A percentile compares a stretch with the other conserved stretches of the same genome.
Conservation (phyloP, 1,140 invertebrate species). For the Colletes latitarsis region DNA sequence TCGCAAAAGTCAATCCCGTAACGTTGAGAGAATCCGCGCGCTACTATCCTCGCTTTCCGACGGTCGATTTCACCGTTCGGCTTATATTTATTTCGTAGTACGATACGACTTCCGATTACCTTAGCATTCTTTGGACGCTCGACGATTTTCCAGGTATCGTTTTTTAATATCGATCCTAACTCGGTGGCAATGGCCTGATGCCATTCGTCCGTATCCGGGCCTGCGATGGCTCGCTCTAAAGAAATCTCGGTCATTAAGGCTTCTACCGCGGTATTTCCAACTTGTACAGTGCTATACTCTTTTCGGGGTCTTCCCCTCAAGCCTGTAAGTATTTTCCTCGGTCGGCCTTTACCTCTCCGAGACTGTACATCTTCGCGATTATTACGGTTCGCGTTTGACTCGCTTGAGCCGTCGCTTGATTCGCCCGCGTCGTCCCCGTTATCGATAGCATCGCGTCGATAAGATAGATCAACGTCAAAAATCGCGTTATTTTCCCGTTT, state of each 20-base stretch:
- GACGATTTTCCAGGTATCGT: constrained; percentile 13
- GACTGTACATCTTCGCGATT: neutral
- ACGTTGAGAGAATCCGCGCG: neutral
- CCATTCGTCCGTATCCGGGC: neutral
- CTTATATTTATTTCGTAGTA: neutral
- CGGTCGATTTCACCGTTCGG: neutral
- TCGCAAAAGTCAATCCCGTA: neutral
- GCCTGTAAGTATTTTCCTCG: neutral
- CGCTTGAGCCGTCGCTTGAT: neutral
- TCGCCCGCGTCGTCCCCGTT: neutral
- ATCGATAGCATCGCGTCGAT: neutral
- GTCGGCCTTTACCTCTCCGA: neutral
- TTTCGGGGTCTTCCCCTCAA: neutral
- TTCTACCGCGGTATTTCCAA: neutral
- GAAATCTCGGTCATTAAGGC: neutral
- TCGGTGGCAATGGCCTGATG: neutral
- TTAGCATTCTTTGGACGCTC: neutral
- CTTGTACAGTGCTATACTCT: neutral
- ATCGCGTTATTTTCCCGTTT: neutral
- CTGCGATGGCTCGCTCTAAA: neutral
- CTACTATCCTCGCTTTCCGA: constrained; percentile 23
- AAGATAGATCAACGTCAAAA: neutral
- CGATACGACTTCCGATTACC: neutral
- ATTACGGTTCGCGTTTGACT: neutral
- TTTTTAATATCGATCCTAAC: neutral